Evolutionary conservation across 2,888 invertebrate genomes (phyloP).

Genomic region (Chironomus riparius): DNA sequence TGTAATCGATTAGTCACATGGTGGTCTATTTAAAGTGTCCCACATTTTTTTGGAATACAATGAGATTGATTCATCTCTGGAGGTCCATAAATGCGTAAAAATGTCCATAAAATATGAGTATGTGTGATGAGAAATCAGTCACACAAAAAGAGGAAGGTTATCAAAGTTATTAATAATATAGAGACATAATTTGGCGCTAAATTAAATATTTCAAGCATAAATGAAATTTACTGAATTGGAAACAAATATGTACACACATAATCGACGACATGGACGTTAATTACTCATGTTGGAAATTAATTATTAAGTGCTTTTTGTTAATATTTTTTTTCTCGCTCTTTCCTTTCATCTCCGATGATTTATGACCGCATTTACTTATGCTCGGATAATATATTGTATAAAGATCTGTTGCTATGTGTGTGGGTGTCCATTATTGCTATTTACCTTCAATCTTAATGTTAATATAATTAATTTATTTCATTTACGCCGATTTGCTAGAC

Average conservation of each 20-base stretch:
- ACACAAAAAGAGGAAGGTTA: too few species aligned
- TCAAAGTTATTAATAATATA: too few species aligned
- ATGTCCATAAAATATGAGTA: too few species aligned
- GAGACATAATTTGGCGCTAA: background rate
- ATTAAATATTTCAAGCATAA: background rate
- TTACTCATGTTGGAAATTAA: background rate
- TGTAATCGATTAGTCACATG: too few species aligned
- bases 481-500: background rate
- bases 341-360: background rate
- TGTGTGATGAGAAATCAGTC: too few species aligned
- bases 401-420: background rate
- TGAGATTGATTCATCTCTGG: too few species aligned
- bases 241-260: background rate
- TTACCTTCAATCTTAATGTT: background rate
- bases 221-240: too few species aligned
- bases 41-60: too few species aligned
- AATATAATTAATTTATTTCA: background rate
- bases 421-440: background rate
- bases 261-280: background rate
- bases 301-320: background rate
- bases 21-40: too few species aligned
- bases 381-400: background rate
- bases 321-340: background rate
- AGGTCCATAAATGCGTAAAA: too few species aligned
- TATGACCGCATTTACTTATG: background rate